Conservation (phyloP, 2,797 vertebrate species). For the Halcyon leucocephala region DNA sequence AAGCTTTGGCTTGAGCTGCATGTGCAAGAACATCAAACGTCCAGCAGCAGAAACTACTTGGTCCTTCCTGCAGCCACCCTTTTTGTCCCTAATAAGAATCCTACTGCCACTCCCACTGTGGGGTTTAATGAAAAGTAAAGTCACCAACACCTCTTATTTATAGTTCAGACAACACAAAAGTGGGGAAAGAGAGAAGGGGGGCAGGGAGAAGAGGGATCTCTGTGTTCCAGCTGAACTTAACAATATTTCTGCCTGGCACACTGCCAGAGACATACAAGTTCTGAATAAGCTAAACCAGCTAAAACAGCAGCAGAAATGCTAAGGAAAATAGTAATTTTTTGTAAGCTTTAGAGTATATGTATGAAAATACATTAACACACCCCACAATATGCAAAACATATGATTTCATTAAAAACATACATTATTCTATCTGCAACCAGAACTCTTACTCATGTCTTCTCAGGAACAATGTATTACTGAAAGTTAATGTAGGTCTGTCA, state of each 20-base stretch:
- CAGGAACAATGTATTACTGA: neutral
- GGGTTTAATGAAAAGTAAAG: neutral
- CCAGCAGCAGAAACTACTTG: neutral
- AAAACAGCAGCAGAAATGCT: neutral
- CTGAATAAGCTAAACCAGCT: neutral
- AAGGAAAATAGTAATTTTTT: neutral
- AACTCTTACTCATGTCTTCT: neutral
- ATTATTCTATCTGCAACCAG: neutral
- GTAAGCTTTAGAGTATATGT: neutral
- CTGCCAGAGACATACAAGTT: neutral
- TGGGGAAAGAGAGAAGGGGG: rapidly evolving
- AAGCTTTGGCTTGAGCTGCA: neutral
- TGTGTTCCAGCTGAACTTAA: neutral
- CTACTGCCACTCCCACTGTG: neutral
- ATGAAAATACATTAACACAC: neutral
- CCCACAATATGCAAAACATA: neutral
- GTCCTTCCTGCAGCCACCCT: neutral
- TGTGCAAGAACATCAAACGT: neutral
- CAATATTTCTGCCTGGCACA: neutral
- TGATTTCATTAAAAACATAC: neutral
- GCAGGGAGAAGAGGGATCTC: neutral
- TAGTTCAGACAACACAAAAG: neutral
- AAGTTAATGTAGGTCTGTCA: rapidly evolving
- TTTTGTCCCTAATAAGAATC: neutral
- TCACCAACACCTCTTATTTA: neutral